These are phyloP conservation scores for Auanema sp. DNA, from an alignment of 2,888 invertebrate species.

Conservation along the genomic window DNA sequence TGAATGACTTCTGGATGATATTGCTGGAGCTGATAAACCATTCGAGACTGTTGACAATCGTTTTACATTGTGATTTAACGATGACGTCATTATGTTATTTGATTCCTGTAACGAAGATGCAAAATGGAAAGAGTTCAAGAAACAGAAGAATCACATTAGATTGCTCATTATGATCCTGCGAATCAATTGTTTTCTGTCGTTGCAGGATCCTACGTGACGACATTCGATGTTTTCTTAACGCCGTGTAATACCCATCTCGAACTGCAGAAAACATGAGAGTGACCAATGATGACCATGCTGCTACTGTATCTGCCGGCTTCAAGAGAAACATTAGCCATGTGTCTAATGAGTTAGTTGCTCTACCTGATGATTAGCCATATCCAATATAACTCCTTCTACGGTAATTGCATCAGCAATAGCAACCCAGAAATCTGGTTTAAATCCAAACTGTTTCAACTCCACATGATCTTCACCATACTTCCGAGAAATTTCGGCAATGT, in stretches of 20 bases:
- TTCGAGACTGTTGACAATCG: too few species aligned
- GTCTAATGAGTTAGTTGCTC: background rate
- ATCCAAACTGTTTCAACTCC: constrained; percentile 55
- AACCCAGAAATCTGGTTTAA: constrained; percentile 64
- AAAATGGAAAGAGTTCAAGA: background rate
- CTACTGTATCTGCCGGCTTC: constrained; percentile 59
- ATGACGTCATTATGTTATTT: background rate
- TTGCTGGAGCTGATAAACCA: constrained; percentile 3
- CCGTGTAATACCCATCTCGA: constrained; percentile 62
- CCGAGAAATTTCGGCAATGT: constrained; percentile 45
- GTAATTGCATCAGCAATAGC: constrained; percentile 62
- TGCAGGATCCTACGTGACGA: constrained; percentile 33
- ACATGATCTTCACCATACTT: constrained; percentile 61
- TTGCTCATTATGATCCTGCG: constrained; percentile 2
- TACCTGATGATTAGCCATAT: constrained; percentile 59
- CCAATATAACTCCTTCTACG: constrained; percentile 60
- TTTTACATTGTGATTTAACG: too few species aligned
- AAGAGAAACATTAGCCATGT: constrained; percentile 9
- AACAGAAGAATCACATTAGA: background rate
- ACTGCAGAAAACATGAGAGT: constrained; percentile 59
- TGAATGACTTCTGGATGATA: constrained; percentile 13
- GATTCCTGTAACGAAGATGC: constrained; percentile 8
- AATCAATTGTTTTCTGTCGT: constrained; percentile 41
- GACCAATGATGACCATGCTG: constrained; percentile 61
- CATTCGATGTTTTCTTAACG: constrained; percentile 48